Conservation (phyloP, 2,797 vertebrate genomes). For the Onychomys torridus region DNA sequence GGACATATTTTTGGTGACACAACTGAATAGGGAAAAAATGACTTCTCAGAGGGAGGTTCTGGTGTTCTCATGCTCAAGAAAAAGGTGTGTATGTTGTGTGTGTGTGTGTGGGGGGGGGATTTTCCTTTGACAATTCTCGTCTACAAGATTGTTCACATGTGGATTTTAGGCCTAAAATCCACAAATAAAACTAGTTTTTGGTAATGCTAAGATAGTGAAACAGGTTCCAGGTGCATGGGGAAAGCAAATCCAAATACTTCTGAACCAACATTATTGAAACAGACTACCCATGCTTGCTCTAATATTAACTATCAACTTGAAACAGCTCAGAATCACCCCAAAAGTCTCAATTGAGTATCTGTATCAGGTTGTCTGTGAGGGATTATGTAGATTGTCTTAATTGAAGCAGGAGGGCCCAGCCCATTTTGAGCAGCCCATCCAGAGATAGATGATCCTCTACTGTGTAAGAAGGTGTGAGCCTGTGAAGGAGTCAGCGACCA, state of each 20-base stretch:
- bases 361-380: neutral
- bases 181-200: neutral
- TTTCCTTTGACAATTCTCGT: neutral
- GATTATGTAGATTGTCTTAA: neutral
- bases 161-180: neutral
- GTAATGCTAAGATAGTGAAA: neutral
- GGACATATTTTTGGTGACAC: neutral
- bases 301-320: neutral
- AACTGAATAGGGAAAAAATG: neutral
- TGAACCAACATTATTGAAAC: neutral
- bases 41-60: neutral
- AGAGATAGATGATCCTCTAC: neutral
- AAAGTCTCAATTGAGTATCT: neutral
- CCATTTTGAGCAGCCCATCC: too few relatives aligned
- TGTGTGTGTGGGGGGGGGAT: neutral
- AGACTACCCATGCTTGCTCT: neutral
- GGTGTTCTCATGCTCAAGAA: neutral
- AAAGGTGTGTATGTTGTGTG: too few relatives aligned
- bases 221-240: neutral
- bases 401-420: neutral
- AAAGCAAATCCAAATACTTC: neutral
- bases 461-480: neutral
- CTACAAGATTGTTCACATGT: neutral
- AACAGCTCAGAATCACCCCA: neutral
- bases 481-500: neutral